A percentile compares a stretch with the other conserved stretches of the same genome.
Conservation (phyloP, 2,797 vertebrate species). For the Psittacula derbiana region DNA sequence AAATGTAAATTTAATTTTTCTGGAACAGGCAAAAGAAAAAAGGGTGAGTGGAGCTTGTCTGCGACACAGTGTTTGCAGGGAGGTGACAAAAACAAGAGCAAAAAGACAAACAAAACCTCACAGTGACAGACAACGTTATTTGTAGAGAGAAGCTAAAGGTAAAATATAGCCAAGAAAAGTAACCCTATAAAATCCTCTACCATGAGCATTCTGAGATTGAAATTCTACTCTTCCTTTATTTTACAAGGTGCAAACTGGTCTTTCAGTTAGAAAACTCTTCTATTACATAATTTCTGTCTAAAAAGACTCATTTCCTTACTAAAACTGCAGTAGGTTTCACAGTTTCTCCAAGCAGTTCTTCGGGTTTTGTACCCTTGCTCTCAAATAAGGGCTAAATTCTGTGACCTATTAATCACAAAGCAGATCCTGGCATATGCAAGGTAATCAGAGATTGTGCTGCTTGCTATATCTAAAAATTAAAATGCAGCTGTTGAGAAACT, state of each 20-base stretch:
- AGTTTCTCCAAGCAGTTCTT: background rate
- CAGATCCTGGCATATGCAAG: background rate
- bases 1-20: background rate
- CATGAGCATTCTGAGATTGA: slow-evolving; percentile 25
- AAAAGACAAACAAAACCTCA: background rate
- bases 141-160: background rate
- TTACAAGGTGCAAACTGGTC: slow-evolving; percentile 48
- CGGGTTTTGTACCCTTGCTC: background rate
- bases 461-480: background rate
- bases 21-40: background rate
- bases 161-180: slow-evolving; percentile 38
- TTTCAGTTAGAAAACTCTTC: slow-evolving; percentile 55
- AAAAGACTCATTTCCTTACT: background rate
- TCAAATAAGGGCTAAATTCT: background rate
- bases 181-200: slow-evolving; percentile 31
- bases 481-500: background rate
- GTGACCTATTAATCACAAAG: background rate
- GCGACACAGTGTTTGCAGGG: background rate
- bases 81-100: background rate
- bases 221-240: slow-evolving; percentile 49
- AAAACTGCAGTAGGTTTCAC: background rate
- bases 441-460: background rate
- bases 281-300: background rate
- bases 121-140: slow-evolving; percentile 30
- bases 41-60: background rate